Evolutionary conservation across 2,888 invertebrate species (phyloP).

Genomic region (Schrankia costaestrigalis): DNA sequence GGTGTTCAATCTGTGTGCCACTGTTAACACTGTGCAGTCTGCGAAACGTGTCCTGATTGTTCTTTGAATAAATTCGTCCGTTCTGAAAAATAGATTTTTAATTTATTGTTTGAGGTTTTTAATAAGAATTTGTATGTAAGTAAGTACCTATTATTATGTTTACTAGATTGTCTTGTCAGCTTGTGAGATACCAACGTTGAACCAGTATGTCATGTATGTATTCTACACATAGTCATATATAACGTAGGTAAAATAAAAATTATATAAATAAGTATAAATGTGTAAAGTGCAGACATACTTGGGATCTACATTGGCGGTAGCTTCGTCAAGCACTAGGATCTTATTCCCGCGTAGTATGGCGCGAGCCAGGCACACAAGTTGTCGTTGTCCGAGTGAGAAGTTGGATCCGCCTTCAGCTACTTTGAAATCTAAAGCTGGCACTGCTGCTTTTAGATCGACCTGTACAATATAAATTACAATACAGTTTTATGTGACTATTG

Average conservation of each 20-base stretch:
- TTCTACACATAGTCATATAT: too few relatives aligned
- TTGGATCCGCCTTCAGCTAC: conserved; percentile 87
- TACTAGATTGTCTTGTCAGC: too few relatives aligned
- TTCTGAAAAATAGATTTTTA: conserved; percentile 64
- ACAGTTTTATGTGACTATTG: neutral
- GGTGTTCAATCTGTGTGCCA: conserved; percentile 94
- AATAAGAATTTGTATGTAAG: too few relatives aligned
- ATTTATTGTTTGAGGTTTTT: neutral
- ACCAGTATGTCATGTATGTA: too few relatives aligned
- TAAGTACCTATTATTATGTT: too few relatives aligned
- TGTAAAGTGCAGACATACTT: too few relatives aligned
- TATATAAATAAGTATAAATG: too few relatives aligned
- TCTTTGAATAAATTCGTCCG: conserved; percentile 91
- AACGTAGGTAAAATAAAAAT: too few relatives aligned
- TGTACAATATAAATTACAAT: conserved; percentile 36
- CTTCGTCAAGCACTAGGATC: conserved; percentile 84
- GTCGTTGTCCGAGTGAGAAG: conserved; percentile 90
- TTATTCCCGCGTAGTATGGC: conserved; percentile 87
- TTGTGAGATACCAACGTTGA: too few relatives aligned
- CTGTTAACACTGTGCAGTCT: conserved; percentile 92
- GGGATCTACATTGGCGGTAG: conserved; percentile 81
- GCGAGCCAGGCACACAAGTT: conserved; percentile 89
- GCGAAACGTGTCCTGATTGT: conserved; percentile 90
- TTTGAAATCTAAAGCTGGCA: conserved; percentile 83
- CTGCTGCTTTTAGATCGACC: conserved; percentile 87